Base-by-base conservation (phyloP, 2,888 invertebrate species). In the Noctuana brunneofusca region DNA sequence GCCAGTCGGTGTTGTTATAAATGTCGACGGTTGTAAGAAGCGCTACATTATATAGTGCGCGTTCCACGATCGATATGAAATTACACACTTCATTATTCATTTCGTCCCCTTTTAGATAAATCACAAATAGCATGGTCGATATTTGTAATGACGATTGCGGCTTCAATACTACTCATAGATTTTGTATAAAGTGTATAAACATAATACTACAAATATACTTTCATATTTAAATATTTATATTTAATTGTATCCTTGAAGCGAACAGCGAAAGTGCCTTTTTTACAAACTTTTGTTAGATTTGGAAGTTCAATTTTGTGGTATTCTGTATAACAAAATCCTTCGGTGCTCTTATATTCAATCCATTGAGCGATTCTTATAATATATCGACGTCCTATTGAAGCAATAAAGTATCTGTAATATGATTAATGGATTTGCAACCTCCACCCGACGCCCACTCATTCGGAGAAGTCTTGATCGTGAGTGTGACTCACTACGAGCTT, bases 361-460 rank as follows among this genome's bases (percentile, higher is more conserved):
- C 75, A 76, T 81, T 81, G 74, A 79, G 59, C 62, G 41, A 50
- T 68, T 58, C 52, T 50, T 62, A 56, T 67, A 41, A 41, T 18
- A 68, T 78, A 81, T 81, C 78, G 79, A 75, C 74, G 70, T 79
- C 77, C 84, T 81, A 85, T 86, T 85, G 79, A 83, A 83, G 83
- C 83, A 82, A 87, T 88, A 87, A 87, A 87, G 77, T 76, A 78
- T 72, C 78, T 74, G 77, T 79, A 81, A 76, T 81, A 87, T 89
- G 88, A 89, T 88, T 84, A 87, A 89, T 88, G 83, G 74, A 66
- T 69, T 71, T 72, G 73, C 79, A 79, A 79, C 79, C 79, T 80
- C 76, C 78, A 71, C 71, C 74, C 70, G 71, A 81, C 83, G 81
- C 82, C 84, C 80, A 79, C 84, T 70, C 76, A 72, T 75, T 81